A percentile compares a stretch with the other conserved stretches of the same genome.
Conservation (phyloP, 2,888 invertebrate species). For the Lasioglossum leucozonium region DNA sequence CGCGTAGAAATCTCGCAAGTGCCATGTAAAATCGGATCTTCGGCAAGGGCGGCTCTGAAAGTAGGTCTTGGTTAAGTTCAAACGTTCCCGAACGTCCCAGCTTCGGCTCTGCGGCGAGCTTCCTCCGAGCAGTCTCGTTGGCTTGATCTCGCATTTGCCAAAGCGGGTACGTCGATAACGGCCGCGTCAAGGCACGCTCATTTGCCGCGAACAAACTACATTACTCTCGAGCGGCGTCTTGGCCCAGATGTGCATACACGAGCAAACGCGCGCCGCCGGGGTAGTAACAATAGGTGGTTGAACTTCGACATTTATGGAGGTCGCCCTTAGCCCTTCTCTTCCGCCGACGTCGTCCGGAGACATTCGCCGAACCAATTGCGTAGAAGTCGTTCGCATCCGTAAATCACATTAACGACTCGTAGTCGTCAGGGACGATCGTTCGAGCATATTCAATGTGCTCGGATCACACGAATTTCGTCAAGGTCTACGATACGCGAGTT, state of each 20-base stretch:
- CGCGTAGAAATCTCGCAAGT: background rate
- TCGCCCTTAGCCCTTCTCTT: conserved; percentile 11
- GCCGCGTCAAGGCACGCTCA: conserved; percentile 9
- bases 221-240: conserved; percentile 19
- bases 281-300: conserved; percentile 27
- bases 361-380: conserved; percentile 48
- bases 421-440: background rate
- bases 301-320: conserved; percentile 62
- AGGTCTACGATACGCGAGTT: background rate
- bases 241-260: conserved; percentile 26
- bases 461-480: background rate
- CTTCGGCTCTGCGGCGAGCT: background rate
- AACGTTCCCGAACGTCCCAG: background rate
- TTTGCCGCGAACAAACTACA: conserved; percentile 14
- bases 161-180: conserved; percentile 21
- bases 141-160: background rate
- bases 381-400: conserved; percentile 29
- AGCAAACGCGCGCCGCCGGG: background rate
- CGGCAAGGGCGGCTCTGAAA: background rate
- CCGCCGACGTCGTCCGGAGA: conserved; percentile 28
- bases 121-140: background rate
- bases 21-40: background rate
- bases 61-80: background rate
- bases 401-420: conserved; percentile 44
- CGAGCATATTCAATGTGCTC: background rate